Evolutionary conservation across 1,140 invertebrate genomes (phyloP).

Genomic region (Muscidifurax raptorellus): DNA sequence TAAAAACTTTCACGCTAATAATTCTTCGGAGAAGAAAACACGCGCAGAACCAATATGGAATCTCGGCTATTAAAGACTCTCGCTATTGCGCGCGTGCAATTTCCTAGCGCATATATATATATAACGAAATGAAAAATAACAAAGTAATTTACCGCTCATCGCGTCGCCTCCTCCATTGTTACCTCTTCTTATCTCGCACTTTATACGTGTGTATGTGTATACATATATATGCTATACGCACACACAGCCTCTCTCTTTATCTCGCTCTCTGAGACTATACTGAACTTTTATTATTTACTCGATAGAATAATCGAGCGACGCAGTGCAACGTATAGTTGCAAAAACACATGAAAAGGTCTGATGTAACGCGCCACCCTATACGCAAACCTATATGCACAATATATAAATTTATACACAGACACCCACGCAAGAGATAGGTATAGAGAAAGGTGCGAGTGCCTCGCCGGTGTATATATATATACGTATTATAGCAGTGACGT

Average conservation of each 20-base stretch:
- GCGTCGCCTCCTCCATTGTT: slow-evolving; percentile 27
- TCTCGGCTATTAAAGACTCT: not conserved
- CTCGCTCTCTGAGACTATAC: not conserved
- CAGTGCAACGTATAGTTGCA: not conserved
- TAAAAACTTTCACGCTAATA: not conserved
- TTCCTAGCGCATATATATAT: not conserved
- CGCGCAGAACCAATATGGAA: not conserved
- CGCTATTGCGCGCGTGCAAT: not conserved
- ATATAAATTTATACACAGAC: not conserved
- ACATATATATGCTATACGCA: not conserved
- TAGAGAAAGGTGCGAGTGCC: not conserved
- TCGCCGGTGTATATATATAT: not conserved
- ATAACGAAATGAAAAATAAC: slow-evolving; percentile 1
- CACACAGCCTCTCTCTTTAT: slow-evolving; percentile 29
- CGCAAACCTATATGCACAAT: not conserved
- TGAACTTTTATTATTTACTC: slow-evolving; percentile 20
- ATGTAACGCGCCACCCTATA: not conserved
- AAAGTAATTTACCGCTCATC: slow-evolving; percentile 29
- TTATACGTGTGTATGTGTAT: not conserved
- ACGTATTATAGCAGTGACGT: not conserved
- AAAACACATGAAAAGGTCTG: not conserved
- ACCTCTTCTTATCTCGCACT: slow-evolving; percentile 30
- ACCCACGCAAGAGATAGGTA: not conserved
- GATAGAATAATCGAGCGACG: slow-evolving; percentile 30
- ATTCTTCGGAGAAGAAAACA: not conserved